Percentiles rank a stretch among this genome's conserved stretches.
Evolutionary conservation across 2,888 invertebrate species (phyloP).

Genomic region (Sarcophaga carnaria): DNA sequence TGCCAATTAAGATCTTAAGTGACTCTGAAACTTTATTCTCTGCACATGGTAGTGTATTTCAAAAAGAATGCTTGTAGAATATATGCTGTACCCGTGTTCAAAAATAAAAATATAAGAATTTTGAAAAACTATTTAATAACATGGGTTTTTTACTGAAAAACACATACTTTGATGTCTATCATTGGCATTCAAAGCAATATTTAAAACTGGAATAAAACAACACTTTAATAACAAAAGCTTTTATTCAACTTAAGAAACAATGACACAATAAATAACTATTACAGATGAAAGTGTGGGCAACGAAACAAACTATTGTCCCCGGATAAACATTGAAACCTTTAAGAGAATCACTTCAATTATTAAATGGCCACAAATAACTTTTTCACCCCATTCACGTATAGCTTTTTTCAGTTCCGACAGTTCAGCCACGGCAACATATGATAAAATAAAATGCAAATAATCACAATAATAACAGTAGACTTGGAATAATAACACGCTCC

Average conservation of each 20-base stretch:
- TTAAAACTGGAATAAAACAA: too few species aligned
- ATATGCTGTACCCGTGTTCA: too few species aligned
- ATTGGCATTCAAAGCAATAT: too few species aligned
- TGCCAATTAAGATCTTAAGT: too few species aligned
- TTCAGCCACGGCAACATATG: constrained; percentile 3
- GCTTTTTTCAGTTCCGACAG: constrained; percentile 26
- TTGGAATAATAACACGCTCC: not conserved
- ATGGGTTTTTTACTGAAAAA: too few species aligned
- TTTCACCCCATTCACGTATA: constrained; percentile 56
- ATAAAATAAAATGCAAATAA: constrained; percentile 36
- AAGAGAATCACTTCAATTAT: constrained; percentile 52
- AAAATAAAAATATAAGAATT: too few species aligned
- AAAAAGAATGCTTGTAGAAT: too few species aligned
- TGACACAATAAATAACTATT: constrained; percentile 14
- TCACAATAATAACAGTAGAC: constrained; percentile 32
- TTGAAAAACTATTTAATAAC: too few species aligned
- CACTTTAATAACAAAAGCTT: too few species aligned
- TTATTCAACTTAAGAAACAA: not conserved
- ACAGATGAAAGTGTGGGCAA: constrained; percentile 12
- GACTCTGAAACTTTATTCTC: too few species aligned
- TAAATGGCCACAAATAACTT: constrained; percentile 53
- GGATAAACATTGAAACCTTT: constrained; percentile 25
- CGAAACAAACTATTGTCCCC: constrained; percentile 26
- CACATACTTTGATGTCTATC: too few species aligned
- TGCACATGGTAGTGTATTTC: too few species aligned